phyloP scores from a whole-genome alignment of 1,140 invertebrate genomes.

The Drosophila littoralis region DNA sequence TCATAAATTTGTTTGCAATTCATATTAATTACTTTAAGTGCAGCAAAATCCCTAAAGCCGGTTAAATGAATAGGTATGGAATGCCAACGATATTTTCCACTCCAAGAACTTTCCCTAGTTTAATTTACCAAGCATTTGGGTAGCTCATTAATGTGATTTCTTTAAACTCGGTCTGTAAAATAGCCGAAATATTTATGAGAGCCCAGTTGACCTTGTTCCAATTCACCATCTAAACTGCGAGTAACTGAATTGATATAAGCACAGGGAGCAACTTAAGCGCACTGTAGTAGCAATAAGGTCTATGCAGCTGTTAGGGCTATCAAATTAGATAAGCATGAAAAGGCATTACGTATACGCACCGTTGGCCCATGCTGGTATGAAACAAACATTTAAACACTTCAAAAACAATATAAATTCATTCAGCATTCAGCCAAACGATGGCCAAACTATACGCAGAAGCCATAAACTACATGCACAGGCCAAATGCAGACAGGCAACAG shows the following conservation, averaged over 20 bases:
- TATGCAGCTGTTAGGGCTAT: conserved; percentile 15
- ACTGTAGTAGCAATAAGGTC: not conserved
- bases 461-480: conserved; percentile 67
- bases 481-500: conserved; percentile 52
- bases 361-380: conserved; percentile 31
- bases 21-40: too few species aligned
- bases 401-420: conserved; percentile 80
- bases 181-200: conserved; percentile 12
- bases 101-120: not conserved
- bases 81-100: not conserved
- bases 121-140: too few species aligned
- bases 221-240: conserved; percentile 14
- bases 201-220: conserved; percentile 36
- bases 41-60: too few species aligned
- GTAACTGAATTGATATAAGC: conserved; percentile 27
- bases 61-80: too few species aligned
- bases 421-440: conserved; percentile 41
- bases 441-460: conserved; percentile 72
- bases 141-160: conserved; percentile 1
- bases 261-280: conserved; percentile 24
- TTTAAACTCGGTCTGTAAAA: not conserved
- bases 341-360: conserved; percentile 52
- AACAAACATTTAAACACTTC: conserved; percentile 73
- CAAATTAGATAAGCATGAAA: conserved; percentile 50
- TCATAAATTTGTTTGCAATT: too few species aligned